Percentiles rank a stretch among this genome's conserved stretches.
These are phyloP conservation scores for Catharus minimus DNA, from an alignment of 2,113 vertebrate genomes.

Conservation along the genomic window DNA sequence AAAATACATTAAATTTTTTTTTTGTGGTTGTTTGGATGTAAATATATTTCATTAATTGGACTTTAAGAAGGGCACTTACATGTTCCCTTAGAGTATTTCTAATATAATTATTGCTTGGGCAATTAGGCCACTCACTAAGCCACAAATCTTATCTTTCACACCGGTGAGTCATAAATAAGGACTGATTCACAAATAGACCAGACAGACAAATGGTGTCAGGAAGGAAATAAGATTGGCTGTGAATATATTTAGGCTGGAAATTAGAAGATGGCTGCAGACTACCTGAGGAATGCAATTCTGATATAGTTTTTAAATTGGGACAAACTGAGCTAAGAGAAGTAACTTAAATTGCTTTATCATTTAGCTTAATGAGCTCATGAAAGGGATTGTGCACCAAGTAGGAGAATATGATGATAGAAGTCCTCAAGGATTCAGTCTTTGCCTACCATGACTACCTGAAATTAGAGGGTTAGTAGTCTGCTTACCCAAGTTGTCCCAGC, in stretches of 20 bases:
- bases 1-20: background rate
- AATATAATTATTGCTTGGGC: conserved; percentile 36
- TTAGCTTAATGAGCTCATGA: background rate
- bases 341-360: background rate
- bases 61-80: conserved; percentile 17
- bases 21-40: conserved; percentile 20
- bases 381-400: rapidly evolving
- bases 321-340: background rate
- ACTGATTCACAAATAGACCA: conserved; percentile 57
- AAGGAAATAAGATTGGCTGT: conserved; percentile 44
- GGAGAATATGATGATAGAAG: background rate
- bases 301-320: background rate
- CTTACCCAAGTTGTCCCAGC: background rate
- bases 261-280: conserved; percentile 2
- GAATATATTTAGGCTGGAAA: conserved; percentile 45
- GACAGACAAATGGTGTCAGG: conserved; percentile 59
- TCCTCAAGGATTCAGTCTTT: background rate
- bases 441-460: background rate
- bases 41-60: conserved; percentile 34
- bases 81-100: conserved; percentile 21
- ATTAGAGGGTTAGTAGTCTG: background rate
- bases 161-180: conserved; percentile 53
- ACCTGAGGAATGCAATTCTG: conserved; percentile 14
- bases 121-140: conserved; percentile 48
- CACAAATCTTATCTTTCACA: conserved; percentile 66